Evolutionary conservation across 53 echinoderm and acorn worm genomes (phyloP).

Genomic region (Mesocentrotus franciscanus): DNA sequence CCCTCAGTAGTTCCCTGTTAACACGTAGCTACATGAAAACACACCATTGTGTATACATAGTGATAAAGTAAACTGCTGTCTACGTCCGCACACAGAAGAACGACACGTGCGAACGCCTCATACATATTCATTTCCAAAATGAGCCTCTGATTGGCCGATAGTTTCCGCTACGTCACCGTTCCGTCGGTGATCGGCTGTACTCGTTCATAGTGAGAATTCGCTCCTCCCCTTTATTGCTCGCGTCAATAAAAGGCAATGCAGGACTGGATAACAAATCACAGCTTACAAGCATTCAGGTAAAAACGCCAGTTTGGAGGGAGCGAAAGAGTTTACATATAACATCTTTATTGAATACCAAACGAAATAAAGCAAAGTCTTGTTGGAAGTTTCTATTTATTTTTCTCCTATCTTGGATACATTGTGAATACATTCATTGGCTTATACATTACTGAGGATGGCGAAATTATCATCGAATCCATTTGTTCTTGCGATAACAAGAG

Average conservation of each 20-base stretch:
- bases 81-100: conserved; percentile 25
- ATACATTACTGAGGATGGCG: conserved; percentile 34
- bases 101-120: conserved; percentile 25
- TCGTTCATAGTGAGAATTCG: background rate
- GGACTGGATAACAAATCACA: background rate
- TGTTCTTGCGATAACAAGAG: conserved; percentile 55
- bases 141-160: conserved; percentile 20
- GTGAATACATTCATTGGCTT: conserved; percentile 31
- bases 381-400: conserved; percentile 33
- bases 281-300: conserved; percentile 17
- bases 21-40: conserved; percentile 41
- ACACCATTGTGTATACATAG: conserved; percentile 53
- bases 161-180: conserved; percentile 18
- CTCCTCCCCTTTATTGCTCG: conserved; percentile 5
- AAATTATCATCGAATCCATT: conserved; percentile 42
- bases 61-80: conserved; percentile 25
- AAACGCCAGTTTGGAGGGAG: conserved; percentile 42
- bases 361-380: conserved; percentile 22
- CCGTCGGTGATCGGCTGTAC: conserved; percentile 33
- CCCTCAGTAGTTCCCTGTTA: background rate
- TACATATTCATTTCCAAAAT: background rate
- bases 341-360: conserved; percentile 38
- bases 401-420: conserved; percentile 42
- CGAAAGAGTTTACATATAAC: conserved; percentile 45
- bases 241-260: background rate